Percentiles rank a stretch among this genome's conserved stretches.
Evolutionary conservation across 2,797 vertebrate species (phyloP).

Genomic region (Melanitta fusca): DNA sequence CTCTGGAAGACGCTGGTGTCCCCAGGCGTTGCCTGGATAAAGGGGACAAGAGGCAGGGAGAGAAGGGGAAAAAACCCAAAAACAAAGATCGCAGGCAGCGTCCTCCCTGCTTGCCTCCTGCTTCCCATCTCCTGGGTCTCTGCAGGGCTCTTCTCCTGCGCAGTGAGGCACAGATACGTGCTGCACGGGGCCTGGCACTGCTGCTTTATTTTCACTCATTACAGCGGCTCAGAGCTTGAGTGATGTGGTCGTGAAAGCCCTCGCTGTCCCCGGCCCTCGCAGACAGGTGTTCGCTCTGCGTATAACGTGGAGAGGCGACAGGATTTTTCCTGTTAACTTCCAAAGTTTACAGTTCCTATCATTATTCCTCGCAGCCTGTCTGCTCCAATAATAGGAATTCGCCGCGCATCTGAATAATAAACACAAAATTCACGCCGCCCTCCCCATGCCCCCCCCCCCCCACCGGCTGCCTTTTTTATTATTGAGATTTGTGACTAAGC

Average conservation of each 20-base stretch:
- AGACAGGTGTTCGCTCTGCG: neutral
- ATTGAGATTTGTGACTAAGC: slow-evolving; percentile 33
- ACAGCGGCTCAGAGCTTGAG: neutral
- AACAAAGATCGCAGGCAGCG: rapidly evolving
- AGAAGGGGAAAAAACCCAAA: neutral
- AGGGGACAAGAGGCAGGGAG: neutral
- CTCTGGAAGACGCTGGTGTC: neutral
- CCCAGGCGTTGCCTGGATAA: neutral
- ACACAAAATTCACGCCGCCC: neutral
- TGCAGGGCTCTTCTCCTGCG: neutral
- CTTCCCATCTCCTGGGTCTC: neutral
- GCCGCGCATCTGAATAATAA: neutral
- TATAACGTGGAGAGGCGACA: neutral
- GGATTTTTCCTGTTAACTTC: neutral
- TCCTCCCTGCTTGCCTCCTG: rapidly evolving
- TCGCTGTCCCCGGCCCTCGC: neutral
- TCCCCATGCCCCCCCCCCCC: neutral
- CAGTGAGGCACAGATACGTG: neutral
- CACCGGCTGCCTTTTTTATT: neutral
- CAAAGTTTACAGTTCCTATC: neutral
- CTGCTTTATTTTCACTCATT: neutral
- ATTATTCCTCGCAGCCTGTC: neutral
- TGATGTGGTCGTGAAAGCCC: neutral
- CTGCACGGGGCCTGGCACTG: neutral
- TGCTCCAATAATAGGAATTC: neutral